Conservation (phyloP, 30 jellyfish, hydroid and myxozoan species). For the Pelagia noctiluca region DNA sequence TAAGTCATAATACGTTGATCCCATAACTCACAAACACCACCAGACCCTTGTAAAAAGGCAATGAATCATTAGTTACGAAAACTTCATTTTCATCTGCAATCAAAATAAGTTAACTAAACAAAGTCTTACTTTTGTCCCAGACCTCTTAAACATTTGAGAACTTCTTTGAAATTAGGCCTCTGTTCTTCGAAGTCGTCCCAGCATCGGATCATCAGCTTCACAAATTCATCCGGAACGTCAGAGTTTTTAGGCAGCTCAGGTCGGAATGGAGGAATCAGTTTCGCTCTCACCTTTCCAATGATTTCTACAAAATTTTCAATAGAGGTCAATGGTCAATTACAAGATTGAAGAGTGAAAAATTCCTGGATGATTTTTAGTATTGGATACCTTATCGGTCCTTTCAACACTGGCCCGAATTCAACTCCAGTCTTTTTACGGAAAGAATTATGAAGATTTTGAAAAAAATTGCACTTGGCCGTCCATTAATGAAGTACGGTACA, state of each 20-base stretch:
- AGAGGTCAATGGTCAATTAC: too few relatives aligned
- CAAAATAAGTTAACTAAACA: not conserved
- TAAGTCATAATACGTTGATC: too few relatives aligned
- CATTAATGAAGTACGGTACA: too few relatives aligned
- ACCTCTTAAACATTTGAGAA: slow-evolving; percentile 31
- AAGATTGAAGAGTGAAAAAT: too few relatives aligned
- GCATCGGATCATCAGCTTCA: slow-evolving; percentile 72
- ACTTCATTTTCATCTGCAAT: not conserved
- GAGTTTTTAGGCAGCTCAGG: slow-evolving; percentile 68
- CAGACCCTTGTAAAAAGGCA: too few relatives aligned
- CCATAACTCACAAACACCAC: too few relatives aligned
- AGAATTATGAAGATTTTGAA: too few relatives aligned
- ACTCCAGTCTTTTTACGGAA: too few relatives aligned
- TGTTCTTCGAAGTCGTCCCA: slow-evolving; percentile 82
- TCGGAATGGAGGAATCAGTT: slow-evolving; percentile 71
- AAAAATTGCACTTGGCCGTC: too few relatives aligned
- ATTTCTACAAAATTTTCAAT: slow-evolving; percentile 70
- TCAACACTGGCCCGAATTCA: too few relatives aligned
- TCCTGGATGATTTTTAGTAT: too few relatives aligned
- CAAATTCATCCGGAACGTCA: slow-evolving; percentile 79
- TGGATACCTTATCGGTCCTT: too few relatives aligned
- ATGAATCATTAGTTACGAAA: not conserved
- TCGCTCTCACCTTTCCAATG: slow-evolving; percentile 47
- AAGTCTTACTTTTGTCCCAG: slow-evolving; percentile 57
- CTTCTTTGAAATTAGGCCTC: slow-evolving; percentile 82